Base-by-base conservation (phyloP, 2,797 vertebrate genomes). In the Gymnothorax reevesii region DNA sequence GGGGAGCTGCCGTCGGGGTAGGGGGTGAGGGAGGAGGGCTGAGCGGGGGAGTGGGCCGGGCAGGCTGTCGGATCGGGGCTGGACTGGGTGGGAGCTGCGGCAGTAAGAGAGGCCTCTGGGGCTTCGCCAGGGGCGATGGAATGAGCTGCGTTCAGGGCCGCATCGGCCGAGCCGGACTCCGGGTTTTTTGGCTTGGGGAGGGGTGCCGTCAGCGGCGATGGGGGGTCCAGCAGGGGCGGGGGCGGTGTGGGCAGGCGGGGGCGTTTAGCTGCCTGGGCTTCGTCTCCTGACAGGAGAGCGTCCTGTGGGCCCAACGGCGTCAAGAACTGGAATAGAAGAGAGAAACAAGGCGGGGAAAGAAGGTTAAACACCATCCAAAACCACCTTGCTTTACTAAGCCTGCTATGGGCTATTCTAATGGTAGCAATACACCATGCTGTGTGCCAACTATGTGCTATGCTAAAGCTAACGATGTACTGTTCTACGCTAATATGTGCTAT, bases 241-340 rank as follows among this genome's bases (percentile, higher is more conserved):
- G 84, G 82, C 3, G 88, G 85, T 4, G 90, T 85, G 0, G 94
- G 91, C 87, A 98, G 94, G 60, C 97, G 92, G 0, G 96, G 97
- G 13, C 97, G 96, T 79, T 97, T 98, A 84, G 96, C 96, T 0
- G 96, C 95, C 90, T 96, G 95, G 9, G 89, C 96, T 88, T 96
- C 97, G 0, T 98, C 97, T 54, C 93, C 94, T 0, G 88, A 88
- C 87, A 93, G 92, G 1, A 84, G 17, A 1, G 90, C 91, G 69
- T 96, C 94, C 91, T 94, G 94, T 13, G 92, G 91, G 1, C 94
- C 93, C 83, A 92, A 94, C 0, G 94, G 95, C 93, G 94, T 94
- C 84, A 95, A 92, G 3, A 95, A 96, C 96, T 97, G 93, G 7
- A 7, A 91, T 80, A 83, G 75, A 92, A 54, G 91, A 0, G 60